Conservation (phyloP, 92 coral and sea anemone genomes). For the Umimayanthus kanabou region DNA sequence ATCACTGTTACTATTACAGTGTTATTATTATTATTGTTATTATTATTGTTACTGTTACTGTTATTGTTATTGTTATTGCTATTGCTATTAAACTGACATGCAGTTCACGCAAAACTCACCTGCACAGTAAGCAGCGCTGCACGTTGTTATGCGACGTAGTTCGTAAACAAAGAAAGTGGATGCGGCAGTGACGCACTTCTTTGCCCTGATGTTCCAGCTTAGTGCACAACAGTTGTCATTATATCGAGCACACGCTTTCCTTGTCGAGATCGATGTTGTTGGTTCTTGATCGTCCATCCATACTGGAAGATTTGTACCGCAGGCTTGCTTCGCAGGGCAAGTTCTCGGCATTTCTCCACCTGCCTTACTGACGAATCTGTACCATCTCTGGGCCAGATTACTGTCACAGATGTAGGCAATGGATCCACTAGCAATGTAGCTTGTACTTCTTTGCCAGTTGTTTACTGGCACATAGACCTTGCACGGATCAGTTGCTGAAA, state of each 20-base stretch:
- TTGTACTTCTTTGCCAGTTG: background rate
- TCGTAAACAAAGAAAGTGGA: background rate
- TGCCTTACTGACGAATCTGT: constrained; percentile 23
- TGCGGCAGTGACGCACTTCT: too few species aligned
- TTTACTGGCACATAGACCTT: too few species aligned
- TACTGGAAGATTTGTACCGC: constrained; percentile 27
- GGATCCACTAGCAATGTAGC: background rate
- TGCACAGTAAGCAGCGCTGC: background rate
- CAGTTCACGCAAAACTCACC: background rate
- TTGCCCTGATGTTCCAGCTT: too few species aligned
- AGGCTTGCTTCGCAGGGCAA: background rate
- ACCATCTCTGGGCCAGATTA: constrained; percentile 16
- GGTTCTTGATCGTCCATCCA: constrained; percentile 15
- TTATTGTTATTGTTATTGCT: too few species aligned
- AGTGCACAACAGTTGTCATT: background rate
- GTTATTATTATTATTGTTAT: too few species aligned
- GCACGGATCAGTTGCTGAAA: too few species aligned
- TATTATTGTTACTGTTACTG: too few species aligned
- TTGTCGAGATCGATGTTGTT: background rate
- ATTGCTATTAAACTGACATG: too few species aligned
- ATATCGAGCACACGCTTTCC: background rate
- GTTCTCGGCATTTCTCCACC: constrained; percentile 21
- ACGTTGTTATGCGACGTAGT: background rate
- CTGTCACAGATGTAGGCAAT: constrained; percentile 9
- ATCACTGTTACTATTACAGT: too few species aligned